A percentile compares a stretch with the other conserved stretches of the same genome.
Evolutionary conservation across 2,797 vertebrate genomes (phyloP).

Genomic region (Enteromius fasciolatus): DNA sequence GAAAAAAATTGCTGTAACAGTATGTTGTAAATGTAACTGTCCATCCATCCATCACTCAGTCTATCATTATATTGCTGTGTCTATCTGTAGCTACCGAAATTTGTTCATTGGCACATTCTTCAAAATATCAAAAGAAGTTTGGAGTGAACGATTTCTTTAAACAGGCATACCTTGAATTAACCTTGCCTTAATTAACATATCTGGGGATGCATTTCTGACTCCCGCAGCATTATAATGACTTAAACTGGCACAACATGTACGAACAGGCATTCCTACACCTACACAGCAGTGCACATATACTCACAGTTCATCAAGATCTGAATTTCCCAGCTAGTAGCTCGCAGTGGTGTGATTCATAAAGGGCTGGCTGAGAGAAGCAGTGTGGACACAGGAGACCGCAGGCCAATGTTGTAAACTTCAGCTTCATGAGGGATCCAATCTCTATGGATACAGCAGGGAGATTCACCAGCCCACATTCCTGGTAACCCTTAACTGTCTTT

Average conservation of each 20-base stretch:
- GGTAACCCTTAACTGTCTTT: slow-evolving; percentile 1
- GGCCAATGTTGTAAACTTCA: slow-evolving; percentile 13
- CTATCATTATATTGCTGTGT: background rate
- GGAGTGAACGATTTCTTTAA: background rate
- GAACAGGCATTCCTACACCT: slow-evolving; percentile 20
- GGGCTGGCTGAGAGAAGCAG: slow-evolving; percentile 27
- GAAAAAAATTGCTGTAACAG: too few species aligned
- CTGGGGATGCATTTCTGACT: background rate
- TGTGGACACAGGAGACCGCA: background rate
- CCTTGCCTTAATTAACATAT: background rate
- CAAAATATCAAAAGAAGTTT: background rate
- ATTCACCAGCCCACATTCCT: slow-evolving; percentile 50
- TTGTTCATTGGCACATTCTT: background rate
- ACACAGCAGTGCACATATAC: background rate
- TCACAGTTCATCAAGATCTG: slow-evolving; percentile 7
- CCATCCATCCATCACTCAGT: background rate
- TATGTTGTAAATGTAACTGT: too few species aligned
- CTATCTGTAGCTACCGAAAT: background rate
- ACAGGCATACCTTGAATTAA: background rate
- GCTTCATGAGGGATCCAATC: slow-evolving; percentile 27
- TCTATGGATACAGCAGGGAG: slow-evolving; percentile 42
- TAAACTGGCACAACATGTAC: slow-evolving; percentile 7
- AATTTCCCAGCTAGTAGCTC: slow-evolving; percentile 9
- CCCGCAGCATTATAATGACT: background rate
- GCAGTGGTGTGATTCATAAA: slow-evolving; percentile 41